phyloP scores from a whole-genome alignment of 2,888 invertebrate species.

The Caenorhabditis panamensis region DNA sequence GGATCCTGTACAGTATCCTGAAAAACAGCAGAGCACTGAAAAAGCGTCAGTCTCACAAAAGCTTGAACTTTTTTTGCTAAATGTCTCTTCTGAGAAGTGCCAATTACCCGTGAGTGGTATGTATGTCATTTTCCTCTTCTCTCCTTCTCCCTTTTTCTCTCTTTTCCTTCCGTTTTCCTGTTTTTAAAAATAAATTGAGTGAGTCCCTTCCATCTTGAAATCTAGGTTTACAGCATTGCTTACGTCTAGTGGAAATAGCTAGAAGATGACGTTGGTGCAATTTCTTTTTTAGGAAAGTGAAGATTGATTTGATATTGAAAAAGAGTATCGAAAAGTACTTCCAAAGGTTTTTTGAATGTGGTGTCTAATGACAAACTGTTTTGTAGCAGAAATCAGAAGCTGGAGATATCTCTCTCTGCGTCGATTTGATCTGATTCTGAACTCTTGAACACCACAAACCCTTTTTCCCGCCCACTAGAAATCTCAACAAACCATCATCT shows the following conservation, averaged over 20 bases:
- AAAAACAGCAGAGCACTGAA: background rate
- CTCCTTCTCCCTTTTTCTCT: conserved; percentile 5
- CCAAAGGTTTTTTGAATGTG: too few relatives aligned
- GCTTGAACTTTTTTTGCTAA: conserved; percentile 17
- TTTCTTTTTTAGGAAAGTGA: too few relatives aligned
- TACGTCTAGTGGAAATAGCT: too few relatives aligned
- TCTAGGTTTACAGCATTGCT: background rate
- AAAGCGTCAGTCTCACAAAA: conserved; percentile 4
- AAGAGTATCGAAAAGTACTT: too few relatives aligned
- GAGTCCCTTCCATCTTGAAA: background rate
- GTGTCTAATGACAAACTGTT: conserved; percentile 1
- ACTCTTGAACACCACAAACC: too few relatives aligned
- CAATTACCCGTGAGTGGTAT: background rate
- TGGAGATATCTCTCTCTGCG: too few relatives aligned
- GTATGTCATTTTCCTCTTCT: background rate
- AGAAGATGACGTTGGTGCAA: too few relatives aligned
- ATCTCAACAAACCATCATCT: background rate
- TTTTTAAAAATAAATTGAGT: too few relatives aligned
- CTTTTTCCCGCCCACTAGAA: background rate
- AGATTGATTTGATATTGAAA: too few relatives aligned
- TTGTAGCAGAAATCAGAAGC: too few relatives aligned
- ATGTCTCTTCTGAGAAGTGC: conserved; percentile 8
- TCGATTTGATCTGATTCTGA: too few relatives aligned
- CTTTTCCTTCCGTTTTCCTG: background rate
- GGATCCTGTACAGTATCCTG: too few relatives aligned